Evolutionary conservation across 2,797 vertebrate species (phyloP), one percentile per base, ranked within the genome.

Genomic region (Esox lucius): DNA sequence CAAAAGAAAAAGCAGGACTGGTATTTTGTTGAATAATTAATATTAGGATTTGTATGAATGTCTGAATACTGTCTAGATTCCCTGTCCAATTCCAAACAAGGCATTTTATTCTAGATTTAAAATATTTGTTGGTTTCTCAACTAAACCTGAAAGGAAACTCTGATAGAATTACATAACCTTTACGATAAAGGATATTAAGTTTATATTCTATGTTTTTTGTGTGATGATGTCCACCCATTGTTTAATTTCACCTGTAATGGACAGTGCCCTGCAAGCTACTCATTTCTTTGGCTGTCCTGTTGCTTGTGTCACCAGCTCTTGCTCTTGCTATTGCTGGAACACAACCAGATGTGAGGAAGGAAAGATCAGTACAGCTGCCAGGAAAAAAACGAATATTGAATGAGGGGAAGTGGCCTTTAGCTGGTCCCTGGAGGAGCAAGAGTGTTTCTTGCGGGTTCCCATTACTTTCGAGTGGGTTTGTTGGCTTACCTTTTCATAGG

Each of bases 341-440:
- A 66, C 28, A 31, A 66, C 17, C 64, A 69, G 56, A 7, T 19
- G 6, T 16, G 28, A 67, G 15, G 42, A 73, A 65, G 46, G 61
- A 73, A 61, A 17, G 28, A 15, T 2, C 6, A 26, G 22, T 13
- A 61, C 11, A 61, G 66, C 65, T 69, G 66, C 39, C 56, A 73
- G 66, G 76, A 66, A 72, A 77, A n/a, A 39, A 28, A 42, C 6
- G 9, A 5, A 17, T 49, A 28, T 39, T 77, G 24, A 73, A 73
- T 73, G 56, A 46, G 26, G 49, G 71, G 66, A 73, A 64, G 68
- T 61, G 53, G 65, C 72, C 72, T 66, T 73, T 22, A 24, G 22
- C 48, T n/a, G 31, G 56, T 3, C 22, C 56, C 56, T 61, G 22
- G 56, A 24, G 72, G 28, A 64, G 22, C 53, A 56, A 17, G 61